Base-by-base conservation (phyloP, 1,140 invertebrate genomes). In the Planococcus citri region DNA sequence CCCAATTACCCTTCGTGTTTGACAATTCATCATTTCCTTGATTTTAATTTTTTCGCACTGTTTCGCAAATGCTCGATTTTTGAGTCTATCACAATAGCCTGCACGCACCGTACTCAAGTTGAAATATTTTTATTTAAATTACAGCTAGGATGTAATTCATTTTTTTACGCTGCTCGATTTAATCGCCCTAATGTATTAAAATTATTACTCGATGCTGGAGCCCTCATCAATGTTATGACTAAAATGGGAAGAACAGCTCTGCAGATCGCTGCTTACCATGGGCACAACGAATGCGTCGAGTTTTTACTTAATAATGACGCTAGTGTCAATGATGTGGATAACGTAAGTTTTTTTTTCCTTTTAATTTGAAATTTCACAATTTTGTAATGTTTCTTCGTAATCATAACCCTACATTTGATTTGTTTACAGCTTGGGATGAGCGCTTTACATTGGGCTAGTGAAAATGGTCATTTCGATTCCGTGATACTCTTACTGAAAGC, bases 351-450 rank as follows among this genome's bases (percentile, higher is more conserved):
- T 71, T 69, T 58, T 69, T 67, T 33, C 37, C 58, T 68, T 10
- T 24, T 64, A 64, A 25, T 64, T 25, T 64, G 9, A 22, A 17
- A 17, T 14, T 64, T 64, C 22, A 25, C 21, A n/a, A n/a, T n/a
- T n/a, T 69, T n/a, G 69, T 27, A 51, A 68, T 67, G 29, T 67
- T 22, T 61, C 69, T 61, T 25, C 69, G 57, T 3, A 24, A 67
- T 12, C 70, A 72, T 10, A 27, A 38, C 38, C 71, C 22, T 27
- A 68, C 41, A 33, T n/a, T n/a, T n/a, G n/a, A n/a, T n/a, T n/a
- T n/a, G n/a, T n/a, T n/a, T n/a, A n/a, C n/a, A 91, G 91, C 79
- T 96, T 27, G 86, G 86, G 76, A 96, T 95, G 93, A 95, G 93
- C 25, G 92, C 94, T 27, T 80, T 97, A 24, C 94, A 97, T 81